A percentile compares a stretch with the other conserved stretches of the same genome.
Conservation (phyloP, 1,140 invertebrate species). For the Drosophila willistoni region DNA sequence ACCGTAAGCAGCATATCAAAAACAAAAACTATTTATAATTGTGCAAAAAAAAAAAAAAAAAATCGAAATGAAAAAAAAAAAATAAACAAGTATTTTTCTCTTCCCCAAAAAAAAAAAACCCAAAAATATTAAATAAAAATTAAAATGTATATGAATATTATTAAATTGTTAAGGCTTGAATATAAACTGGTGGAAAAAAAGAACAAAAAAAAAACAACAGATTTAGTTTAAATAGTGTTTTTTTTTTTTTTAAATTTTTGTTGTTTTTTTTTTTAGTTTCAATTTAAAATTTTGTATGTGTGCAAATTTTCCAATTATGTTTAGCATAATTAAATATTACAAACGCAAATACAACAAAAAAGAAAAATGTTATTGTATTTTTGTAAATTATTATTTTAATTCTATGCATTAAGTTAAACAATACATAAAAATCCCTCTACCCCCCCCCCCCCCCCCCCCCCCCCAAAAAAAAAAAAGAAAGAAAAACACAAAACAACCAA, state of each 20-base stretch:
- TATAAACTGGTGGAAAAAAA: constrained; percentile 3
- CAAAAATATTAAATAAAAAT: constrained; percentile 22
- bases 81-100: constrained; percentile 46
- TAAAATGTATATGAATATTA: constrained; percentile 38
- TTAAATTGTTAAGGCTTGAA: constrained; percentile 9
- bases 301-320: constrained; percentile 10
- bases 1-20: constrained; percentile 21
- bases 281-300: constrained; percentile 1
- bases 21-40: constrained; percentile 43
- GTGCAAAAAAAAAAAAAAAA: constrained; percentile 32
- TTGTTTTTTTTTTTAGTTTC: constrained; percentile 42
- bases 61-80: constrained; percentile 15
- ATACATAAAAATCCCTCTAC: background rate
- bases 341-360: background rate
- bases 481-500: constrained; percentile 21
- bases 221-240: constrained; percentile 33
- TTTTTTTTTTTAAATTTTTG: constrained; percentile 59
- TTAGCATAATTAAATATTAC: constrained; percentile 7
- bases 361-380: constrained; percentile 14
- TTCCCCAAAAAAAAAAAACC: constrained; percentile 30
- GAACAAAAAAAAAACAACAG: background rate
- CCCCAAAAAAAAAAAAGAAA: background rate
- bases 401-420: constrained; percentile 19
- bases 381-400: constrained; percentile 25
- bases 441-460: background rate